Evolutionary conservation across 2,113 vertebrate species (phyloP).

Genomic region (Trachemys scripta): DNA sequence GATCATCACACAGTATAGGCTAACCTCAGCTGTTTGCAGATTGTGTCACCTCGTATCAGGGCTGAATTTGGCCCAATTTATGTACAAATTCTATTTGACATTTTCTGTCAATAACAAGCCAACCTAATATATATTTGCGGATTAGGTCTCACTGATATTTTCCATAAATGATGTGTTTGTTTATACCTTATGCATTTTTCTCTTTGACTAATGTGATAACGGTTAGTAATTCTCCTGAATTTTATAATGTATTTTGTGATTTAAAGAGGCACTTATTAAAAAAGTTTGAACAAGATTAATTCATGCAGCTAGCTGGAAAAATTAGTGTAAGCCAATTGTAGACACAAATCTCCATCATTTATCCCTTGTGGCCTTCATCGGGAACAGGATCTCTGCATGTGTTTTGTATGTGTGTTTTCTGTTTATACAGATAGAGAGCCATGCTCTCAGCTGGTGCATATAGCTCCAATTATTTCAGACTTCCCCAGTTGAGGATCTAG

Average conservation of each 20-base stretch:
- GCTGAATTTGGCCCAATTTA: neutral
- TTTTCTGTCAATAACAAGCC: neutral
- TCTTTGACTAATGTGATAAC: accelerated
- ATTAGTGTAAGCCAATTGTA: neutral
- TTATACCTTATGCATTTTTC: neutral
- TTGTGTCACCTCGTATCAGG: neutral
- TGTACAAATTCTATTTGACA: neutral
- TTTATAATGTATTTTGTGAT: neutral
- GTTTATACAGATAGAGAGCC: neutral
- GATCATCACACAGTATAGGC: neutral
- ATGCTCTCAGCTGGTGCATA: neutral
- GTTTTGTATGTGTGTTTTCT: neutral
- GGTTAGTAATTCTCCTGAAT: neutral
- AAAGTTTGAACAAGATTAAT: neutral
- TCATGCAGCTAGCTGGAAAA: neutral
- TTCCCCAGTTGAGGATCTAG: neutral
- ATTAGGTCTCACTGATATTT: neutral
- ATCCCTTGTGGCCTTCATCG: neutral
- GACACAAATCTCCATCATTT: neutral
- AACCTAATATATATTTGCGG: neutral
- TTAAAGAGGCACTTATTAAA: neutral
- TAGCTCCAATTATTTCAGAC: neutral
- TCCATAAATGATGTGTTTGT: accelerated
- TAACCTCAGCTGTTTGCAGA: neutral
- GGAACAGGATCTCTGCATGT: neutral